Conservation (phyloP, 2,113 vertebrate genomes). For the Chascanopsetta lugubris region DNA sequence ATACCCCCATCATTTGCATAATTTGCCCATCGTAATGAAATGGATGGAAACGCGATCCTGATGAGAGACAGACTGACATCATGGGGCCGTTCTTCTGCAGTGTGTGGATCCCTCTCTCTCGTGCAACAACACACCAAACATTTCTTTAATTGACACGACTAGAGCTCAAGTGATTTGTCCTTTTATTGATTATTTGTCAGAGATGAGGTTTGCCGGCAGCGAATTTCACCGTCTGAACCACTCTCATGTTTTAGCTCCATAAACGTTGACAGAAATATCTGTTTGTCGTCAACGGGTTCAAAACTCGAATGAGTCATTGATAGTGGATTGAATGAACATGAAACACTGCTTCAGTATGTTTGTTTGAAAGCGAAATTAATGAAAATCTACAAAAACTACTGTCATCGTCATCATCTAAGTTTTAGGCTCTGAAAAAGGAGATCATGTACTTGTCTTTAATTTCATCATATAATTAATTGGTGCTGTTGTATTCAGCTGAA, state of each 20-base stretch:
- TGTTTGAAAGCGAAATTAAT: background rate
- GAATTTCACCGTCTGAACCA: background rate
- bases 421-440: no score
- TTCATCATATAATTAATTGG: no score
- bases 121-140: background rate
- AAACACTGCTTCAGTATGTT: background rate
- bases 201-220: background rate
- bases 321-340: background rate
- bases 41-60: conserved; percentile 22
- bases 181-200: background rate
- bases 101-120: conserved; percentile 2
- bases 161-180: background rate
- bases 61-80: conserved; percentile 14
- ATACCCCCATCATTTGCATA: conserved; percentile 24
- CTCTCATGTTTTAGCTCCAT: background rate
- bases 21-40: conserved; percentile 8
- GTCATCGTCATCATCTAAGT: no score
- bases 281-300: no score
- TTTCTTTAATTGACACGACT: background rate
- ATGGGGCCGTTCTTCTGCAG: conserved; percentile 4
- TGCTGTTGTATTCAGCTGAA: no score
- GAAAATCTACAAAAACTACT: background rate
- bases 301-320: no score
- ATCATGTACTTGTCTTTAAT: no score
- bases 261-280: no score